phyloP scores from a whole-genome alignment of 2,113 vertebrate genomes.

The Boulengeromyrus knoepffleri region DNA sequence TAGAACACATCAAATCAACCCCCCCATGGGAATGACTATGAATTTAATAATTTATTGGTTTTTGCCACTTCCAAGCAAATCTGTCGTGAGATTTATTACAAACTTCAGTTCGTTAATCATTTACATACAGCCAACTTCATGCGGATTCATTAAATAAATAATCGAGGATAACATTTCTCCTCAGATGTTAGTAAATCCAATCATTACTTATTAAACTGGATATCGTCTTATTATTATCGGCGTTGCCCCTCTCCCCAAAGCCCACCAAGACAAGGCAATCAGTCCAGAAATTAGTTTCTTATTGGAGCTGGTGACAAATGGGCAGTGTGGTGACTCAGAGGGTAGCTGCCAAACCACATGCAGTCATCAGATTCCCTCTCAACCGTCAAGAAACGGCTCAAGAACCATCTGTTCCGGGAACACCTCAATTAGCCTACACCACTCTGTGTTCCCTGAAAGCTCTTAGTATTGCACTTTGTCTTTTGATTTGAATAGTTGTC shows the following conservation, averaged over 20 bases:
- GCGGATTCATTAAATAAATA: slow-evolving; percentile 58
- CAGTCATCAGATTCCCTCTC: background rate
- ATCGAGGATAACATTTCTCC: slow-evolving; percentile 54
- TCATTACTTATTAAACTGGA: slow-evolving; percentile 62
- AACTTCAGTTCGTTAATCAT: slow-evolving; percentile 50
- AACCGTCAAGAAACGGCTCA: background rate
- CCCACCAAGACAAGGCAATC: slow-evolving; percentile 50
- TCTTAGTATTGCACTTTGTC: background rate
- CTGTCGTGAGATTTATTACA: slow-evolving; percentile 41
- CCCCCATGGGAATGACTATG: slow-evolving; percentile 28
- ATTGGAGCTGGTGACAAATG: slow-evolving; percentile 53
- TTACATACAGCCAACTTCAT: slow-evolving; percentile 55
- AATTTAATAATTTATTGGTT: slow-evolving; percentile 45
- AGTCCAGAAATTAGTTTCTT: slow-evolving; percentile 49
- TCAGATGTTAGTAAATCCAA: slow-evolving; percentile 61
- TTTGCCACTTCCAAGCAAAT: slow-evolving; percentile 38
- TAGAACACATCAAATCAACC: slow-evolving; percentile 30
- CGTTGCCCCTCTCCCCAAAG: slow-evolving; percentile 23
- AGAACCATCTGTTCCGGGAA: background rate
- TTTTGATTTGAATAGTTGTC: background rate
- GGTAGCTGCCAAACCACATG: background rate
- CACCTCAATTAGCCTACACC: background rate
- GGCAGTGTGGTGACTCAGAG: background rate
- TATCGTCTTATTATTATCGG: slow-evolving; percentile 51
- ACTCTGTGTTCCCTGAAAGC: background rate